Percentiles rank a stretch among this genome's conserved stretches.
phyloP scores from a whole-genome alignment of 2,113 vertebrate species.

The Cricetomys ansorgei region DNA sequence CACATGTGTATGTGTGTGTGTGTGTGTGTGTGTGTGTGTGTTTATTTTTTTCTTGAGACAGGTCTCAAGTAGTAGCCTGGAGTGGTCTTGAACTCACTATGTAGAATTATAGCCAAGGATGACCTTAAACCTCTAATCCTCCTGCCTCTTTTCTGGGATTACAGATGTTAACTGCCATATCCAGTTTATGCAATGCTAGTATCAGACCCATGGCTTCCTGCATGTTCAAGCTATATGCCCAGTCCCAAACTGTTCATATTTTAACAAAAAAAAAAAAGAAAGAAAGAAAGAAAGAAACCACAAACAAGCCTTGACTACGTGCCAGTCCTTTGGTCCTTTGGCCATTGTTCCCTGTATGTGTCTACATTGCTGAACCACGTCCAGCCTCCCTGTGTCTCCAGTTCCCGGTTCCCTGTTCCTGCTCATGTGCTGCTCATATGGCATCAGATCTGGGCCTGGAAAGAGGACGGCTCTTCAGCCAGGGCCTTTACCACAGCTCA shows the following conservation, averaged over 20 bases:
- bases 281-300: background rate
- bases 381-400: background rate
- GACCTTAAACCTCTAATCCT: background rate
- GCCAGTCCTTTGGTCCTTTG: background rate
- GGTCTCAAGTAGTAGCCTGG: background rate
- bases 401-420: background rate
- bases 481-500: background rate
- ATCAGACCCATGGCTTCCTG: background rate
- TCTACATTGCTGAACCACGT: background rate
- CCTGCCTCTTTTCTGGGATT: background rate
- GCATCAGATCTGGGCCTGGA: background rate
- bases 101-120: background rate
- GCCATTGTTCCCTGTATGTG: background rate
- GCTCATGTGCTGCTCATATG: background rate
- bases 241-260: background rate
- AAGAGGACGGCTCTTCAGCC: background rate
- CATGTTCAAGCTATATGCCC: background rate
- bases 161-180: background rate
- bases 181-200: background rate
- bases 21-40: background rate
- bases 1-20: too few species aligned
- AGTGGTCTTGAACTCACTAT: background rate
- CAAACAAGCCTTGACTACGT: background rate
- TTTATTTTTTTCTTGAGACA: background rate
- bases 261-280: background rate